Conservation (phyloP, 2,113 vertebrate species). For the Podarcis raffonei region DNA sequence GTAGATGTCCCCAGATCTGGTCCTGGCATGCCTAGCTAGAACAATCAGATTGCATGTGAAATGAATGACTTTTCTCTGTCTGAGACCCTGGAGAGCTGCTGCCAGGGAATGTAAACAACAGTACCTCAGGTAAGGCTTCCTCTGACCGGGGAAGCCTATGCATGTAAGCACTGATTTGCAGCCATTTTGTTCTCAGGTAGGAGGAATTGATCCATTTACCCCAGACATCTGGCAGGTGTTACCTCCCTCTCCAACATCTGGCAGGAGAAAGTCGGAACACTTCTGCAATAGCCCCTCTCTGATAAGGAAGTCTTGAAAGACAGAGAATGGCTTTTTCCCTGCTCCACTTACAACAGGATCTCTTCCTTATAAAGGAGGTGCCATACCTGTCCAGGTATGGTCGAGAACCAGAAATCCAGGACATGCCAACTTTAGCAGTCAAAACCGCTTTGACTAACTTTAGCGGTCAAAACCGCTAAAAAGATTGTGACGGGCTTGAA, state of each 20-base stretch:
- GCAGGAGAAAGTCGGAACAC: background rate
- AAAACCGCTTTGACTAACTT: too few relatives aligned
- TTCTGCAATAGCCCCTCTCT: background rate
- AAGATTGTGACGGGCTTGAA: background rate
- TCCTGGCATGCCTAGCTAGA: background rate
- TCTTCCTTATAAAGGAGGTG: background rate
- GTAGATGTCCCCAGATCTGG: background rate
- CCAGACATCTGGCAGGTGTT: background rate
- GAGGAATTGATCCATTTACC: background rate
- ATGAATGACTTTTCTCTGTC: background rate
- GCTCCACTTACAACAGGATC: background rate
- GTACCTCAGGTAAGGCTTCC: too few relatives aligned
- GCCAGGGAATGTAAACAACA: background rate
- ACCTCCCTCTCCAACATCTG: background rate
- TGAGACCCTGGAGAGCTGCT: background rate
- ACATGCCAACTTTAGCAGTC: background rate
- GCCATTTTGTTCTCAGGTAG: background rate
- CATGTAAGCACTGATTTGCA: background rate
- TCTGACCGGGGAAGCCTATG: too few relatives aligned
- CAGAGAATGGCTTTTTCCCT: background rate
- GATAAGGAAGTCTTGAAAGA: background rate
- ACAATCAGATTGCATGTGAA: background rate
- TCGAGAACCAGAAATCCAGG: background rate
- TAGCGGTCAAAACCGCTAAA: background rate
- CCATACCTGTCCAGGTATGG: background rate